A percentile compares a stretch with the other conserved stretches of the same genome.
These are phyloP conservation scores for Melanotus villosus DNA, from an alignment of 2,888 invertebrate species.

Conservation along the genomic window DNA sequence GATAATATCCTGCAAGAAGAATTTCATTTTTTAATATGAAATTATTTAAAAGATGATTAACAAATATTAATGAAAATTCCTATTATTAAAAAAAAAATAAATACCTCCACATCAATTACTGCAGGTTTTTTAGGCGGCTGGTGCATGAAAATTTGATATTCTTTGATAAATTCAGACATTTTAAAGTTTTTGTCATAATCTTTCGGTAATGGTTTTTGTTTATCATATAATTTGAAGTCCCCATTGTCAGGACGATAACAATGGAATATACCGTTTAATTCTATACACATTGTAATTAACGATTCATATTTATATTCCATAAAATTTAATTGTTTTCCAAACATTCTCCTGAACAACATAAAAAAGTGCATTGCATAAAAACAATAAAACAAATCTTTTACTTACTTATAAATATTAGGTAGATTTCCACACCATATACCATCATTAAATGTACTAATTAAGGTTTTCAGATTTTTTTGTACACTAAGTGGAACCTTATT, in stretches of 20 bases:
- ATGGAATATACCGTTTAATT: constrained; percentile 60
- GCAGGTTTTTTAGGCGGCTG: constrained; percentile 40
- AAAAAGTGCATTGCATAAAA: no score
- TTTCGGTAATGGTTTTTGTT: constrained; percentile 55
- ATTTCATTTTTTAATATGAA: no score
- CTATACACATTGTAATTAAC: constrained; percentile 61
- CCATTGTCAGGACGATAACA: constrained; percentile 57
- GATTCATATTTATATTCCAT: constrained; percentile 59
- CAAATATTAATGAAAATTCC: no score
- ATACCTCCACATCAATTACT: constrained; percentile 44
- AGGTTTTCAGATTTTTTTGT: constrained; percentile 56
- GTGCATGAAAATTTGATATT: background rate
- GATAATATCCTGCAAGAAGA: no score
- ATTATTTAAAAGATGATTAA: no score
- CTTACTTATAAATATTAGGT: constrained; percentile 68
- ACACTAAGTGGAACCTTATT: constrained; percentile 57
- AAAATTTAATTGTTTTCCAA: constrained; percentile 57
- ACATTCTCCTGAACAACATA: constrained; percentile 59
- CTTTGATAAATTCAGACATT: background rate
- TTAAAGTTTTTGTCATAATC: background rate
- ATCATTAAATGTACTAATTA: constrained; percentile 65
- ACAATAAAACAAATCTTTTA: background rate
- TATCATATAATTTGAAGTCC: constrained; percentile 64
- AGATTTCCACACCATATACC: constrained; percentile 71
- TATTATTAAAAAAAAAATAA: no score